These are phyloP conservation scores for Gila robusta DNA, from an alignment of 2,797 vertebrate species.

Conservation along the genomic window DNA sequence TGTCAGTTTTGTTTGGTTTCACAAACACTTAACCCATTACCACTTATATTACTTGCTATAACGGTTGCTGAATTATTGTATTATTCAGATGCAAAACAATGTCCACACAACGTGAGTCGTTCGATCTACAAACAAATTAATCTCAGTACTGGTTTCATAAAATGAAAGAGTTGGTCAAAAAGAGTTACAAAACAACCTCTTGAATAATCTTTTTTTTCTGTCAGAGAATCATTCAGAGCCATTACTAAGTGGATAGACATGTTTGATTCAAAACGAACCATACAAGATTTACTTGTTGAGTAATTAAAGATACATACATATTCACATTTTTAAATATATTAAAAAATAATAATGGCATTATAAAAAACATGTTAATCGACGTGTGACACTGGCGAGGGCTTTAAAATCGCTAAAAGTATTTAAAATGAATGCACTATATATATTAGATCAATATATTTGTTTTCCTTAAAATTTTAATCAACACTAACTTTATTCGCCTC, in stretches of 20 bases:
- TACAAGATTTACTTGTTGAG: background rate
- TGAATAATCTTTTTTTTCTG: background rate
- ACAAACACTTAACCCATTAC: slow-evolving; percentile 47
- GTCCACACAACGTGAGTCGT: background rate
- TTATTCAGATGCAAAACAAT: slow-evolving; percentile 47
- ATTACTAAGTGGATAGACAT: background rate
- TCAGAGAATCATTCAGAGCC: background rate
- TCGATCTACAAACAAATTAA: background rate
- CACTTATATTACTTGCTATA: slow-evolving; percentile 33
- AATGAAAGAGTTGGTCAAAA: background rate
- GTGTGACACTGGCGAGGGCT: no score
- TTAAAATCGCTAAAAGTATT: no score
- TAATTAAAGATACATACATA: background rate
- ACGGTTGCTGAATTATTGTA: slow-evolving; percentile 23
- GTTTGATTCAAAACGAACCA: background rate
- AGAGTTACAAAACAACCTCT: background rate
- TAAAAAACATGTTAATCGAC: background rate
- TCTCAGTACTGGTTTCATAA: background rate
- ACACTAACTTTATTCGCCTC: no score
- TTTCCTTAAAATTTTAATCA: no score
- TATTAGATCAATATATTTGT: no score
- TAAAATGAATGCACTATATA: no score
- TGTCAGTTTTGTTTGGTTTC: slow-evolving; percentile 52
- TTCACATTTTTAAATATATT: background rate
- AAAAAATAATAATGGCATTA: background rate